Evolutionary conservation across 2,888 invertebrate genomes (phyloP), one percentile per base, ranked within the genome.

Genomic region (Troides oblongomaculatus): DNA sequence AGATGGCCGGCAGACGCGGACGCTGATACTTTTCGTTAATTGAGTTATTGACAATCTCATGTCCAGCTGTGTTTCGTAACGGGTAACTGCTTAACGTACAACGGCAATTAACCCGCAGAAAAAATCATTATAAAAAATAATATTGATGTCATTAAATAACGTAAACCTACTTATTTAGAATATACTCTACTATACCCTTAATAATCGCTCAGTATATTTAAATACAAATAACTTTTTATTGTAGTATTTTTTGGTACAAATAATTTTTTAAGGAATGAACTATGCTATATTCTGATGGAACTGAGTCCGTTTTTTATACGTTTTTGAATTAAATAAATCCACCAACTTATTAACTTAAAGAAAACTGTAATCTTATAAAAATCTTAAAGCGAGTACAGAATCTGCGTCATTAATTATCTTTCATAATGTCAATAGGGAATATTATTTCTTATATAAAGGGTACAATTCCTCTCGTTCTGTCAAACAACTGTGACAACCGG

Each of bases 11-110:
- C 84, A 85, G 83, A 84, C 85, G 86, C 81, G 83, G 89, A 89
- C 90, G 90, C 88, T 90, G 89, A 91, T 88, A 86, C 86, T 86
- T 90, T 88, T 86, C 89, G 85, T 90, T 92, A 90, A 92, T 91
- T 89, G 84, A 88, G 84, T 85, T 92, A 92, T 91, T 92, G 92
- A 91, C 91, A 89, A 84, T 79, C 78, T 80, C 80, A 83, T 82
- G 81, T 85, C 84, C 84, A 83, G 84, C 84, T 84, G 25, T 77
- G 81, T 86, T 87, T 83, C 84, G 83, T 84, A 86, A 86, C 61
- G 39, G 43, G 17, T 30, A 23, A 25, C 62, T 39, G 8, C 30
- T 17, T 23, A 39, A 39, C 63, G 25, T 14, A 43, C 56, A 65
- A 58, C 18, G 14, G 50, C 0, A 17, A 50, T 4, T 14, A 2